Percentiles rank a stretch among this genome's conserved stretches.
These are phyloP conservation scores for Paracanthobrama guichenoti DNA, from an alignment of 2,113 vertebrate genomes.

Conservation along the genomic window DNA sequence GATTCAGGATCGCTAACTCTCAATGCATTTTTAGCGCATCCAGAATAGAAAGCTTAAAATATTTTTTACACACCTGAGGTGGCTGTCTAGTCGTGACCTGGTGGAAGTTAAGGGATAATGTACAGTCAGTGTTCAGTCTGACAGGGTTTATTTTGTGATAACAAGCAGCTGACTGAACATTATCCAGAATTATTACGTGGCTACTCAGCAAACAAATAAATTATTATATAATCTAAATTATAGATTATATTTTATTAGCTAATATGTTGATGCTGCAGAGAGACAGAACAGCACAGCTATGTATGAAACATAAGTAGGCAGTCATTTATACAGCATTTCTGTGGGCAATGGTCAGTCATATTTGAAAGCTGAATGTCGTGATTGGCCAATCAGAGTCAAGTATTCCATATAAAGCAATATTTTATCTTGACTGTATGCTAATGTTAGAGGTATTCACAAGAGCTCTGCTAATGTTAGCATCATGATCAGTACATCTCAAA, in stretches of 20 bases:
- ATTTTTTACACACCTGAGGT: neutral
- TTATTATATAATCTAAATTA: neutral
- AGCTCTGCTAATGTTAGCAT: neutral
- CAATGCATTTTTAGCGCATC: slow-evolving; percentile 25
- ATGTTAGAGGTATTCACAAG: neutral
- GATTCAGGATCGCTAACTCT: slow-evolving; percentile 17
- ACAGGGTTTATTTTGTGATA: neutral
- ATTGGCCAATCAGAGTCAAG: neutral
- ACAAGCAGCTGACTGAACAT: neutral
- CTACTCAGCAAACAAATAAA: neutral
- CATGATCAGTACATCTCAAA: neutral
- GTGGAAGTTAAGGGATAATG: neutral
- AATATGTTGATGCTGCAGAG: neutral
- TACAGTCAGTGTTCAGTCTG: neutral
- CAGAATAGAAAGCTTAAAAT: slow-evolving; percentile 45
- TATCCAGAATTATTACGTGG: neutral
- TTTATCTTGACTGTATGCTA: neutral
- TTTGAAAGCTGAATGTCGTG: neutral
- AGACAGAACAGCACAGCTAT: neutral
- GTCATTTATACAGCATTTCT: neutral
- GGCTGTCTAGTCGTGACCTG: neutral
- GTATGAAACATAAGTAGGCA: neutral
- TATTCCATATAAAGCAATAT: neutral
- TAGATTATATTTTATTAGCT: neutral
- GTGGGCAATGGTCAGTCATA: neutral